These are phyloP conservation scores for Drosophila colorata DNA, from an alignment of 2,888 invertebrate species.

Conservation along the genomic window DNA sequence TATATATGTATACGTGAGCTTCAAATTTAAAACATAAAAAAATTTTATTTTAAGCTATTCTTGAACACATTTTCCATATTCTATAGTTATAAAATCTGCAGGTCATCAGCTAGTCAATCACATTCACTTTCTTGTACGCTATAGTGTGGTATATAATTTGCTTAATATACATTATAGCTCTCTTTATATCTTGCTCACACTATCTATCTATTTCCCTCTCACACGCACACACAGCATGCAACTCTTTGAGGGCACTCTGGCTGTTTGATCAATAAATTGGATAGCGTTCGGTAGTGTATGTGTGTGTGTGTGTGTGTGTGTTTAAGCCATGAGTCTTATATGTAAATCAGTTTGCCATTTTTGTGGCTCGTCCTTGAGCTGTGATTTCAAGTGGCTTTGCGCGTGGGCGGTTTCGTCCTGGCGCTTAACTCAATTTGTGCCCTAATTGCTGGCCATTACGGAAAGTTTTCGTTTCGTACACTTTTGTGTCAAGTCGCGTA, in stretches of 20 bases:
- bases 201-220: not conserved
- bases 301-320: not conserved
- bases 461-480: conserved; percentile 15
- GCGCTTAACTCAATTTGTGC: conserved; percentile 66
- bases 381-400: conserved; percentile 35
- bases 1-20: no score
- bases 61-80: no score
- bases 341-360: conserved; percentile 36
- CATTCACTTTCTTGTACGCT: not conserved
- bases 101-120: not conserved
- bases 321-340: conserved; percentile 17
- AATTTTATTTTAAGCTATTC: no score
- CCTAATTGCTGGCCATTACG: conserved; percentile 66
- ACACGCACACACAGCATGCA: conserved; percentile 9
- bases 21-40: no score
- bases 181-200: not conserved
- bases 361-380: conserved; percentile 45
- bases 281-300: conserved; percentile 2
- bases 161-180: not conserved
- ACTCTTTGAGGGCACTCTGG: conserved; percentile 30
- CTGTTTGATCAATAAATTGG: conserved; percentile 58
- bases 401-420: conserved; percentile 27
- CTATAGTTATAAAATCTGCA: no score
- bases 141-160: not conserved
- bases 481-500: conserved; percentile 23